Conservation (phyloP, 2,113 vertebrate genomes). For the Phylloscopus trochilus region DNA sequence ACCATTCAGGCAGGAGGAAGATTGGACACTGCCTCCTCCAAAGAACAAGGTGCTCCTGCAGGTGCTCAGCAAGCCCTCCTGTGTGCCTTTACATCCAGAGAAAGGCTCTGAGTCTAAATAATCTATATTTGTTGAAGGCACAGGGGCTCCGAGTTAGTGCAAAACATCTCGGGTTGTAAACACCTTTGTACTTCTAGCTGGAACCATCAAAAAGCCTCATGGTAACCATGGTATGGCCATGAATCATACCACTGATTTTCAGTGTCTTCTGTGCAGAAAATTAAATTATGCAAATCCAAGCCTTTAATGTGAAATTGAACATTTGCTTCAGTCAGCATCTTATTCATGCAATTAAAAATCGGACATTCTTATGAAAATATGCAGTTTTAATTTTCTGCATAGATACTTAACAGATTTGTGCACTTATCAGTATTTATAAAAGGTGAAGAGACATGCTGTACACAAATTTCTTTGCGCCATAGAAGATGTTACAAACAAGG, state of each 20-base stretch:
- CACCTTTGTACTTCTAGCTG: slow-evolving; percentile 31
- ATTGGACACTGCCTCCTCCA: background rate
- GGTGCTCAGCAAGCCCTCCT: background rate
- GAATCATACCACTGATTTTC: slow-evolving; percentile 89
- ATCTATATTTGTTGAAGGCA: slow-evolving; percentile 9
- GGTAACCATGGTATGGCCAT: slow-evolving; percentile 74
- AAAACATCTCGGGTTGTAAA: slow-evolving; percentile 55
- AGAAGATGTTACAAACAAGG: background rate
- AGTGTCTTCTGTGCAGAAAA: slow-evolving; percentile 85
- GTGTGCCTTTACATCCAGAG: background rate
- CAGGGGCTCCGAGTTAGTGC: background rate
- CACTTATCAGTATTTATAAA: slow-evolving; percentile 19
- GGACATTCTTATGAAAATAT: slow-evolving; percentile 48
- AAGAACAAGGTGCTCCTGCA: background rate
- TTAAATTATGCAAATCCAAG: slow-evolving; percentile 85
- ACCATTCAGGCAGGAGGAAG: background rate
- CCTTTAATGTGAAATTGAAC: slow-evolving; percentile 67
- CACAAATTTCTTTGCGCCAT: background rate
- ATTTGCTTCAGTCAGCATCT: slow-evolving; percentile 78
- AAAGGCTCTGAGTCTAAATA: slow-evolving; percentile 19
- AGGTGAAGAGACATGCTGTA: background rate
- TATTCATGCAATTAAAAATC: slow-evolving; percentile 74
- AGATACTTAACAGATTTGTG: slow-evolving; percentile 24
- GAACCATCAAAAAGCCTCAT: slow-evolving; percentile 65
- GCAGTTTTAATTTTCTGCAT: slow-evolving; percentile 21